These are phyloP conservation scores for Nebria brevicollis DNA, from an alignment of 2,888 invertebrate species.

Conservation along the genomic window DNA sequence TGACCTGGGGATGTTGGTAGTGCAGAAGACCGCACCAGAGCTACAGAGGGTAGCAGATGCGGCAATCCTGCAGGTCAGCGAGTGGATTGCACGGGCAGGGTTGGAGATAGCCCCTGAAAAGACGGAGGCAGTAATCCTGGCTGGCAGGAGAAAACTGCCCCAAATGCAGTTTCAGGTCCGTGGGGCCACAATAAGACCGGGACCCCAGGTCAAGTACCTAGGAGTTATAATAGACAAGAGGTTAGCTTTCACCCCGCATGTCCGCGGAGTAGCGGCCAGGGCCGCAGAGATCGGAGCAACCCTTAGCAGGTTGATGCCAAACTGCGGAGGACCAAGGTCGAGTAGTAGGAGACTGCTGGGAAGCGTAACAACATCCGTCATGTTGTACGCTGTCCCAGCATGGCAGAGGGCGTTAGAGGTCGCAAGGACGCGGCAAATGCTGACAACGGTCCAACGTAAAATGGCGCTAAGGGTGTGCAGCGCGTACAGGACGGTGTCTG, in stretches of 20 bases:
- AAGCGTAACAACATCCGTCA: not conserved
- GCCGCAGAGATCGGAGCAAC: not conserved
- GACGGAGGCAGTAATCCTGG: too few species aligned
- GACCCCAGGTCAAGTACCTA: not conserved
- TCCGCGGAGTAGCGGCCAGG: not conserved
- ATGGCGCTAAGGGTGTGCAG: slow-evolving; percentile 12
- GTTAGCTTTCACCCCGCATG: not conserved
- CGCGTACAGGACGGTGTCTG: slow-evolving; percentile 33
- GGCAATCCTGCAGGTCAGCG: too few species aligned
- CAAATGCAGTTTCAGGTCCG: not conserved
- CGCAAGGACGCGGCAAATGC: not conserved
- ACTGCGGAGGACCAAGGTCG: not conserved
- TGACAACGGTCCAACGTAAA: slow-evolving; percentile 19
- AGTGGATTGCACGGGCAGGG: too few species aligned
- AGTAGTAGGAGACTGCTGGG: slow-evolving; percentile 6
- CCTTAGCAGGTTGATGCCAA: not conserved
- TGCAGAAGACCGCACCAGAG: too few species aligned
- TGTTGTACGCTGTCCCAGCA: slow-evolving; percentile 18
- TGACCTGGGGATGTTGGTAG: too few species aligned
- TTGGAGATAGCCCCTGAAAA: too few species aligned
- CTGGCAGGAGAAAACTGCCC: too few species aligned
- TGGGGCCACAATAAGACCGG: not conserved
- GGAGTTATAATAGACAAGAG: not conserved
- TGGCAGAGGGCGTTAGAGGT: not conserved
- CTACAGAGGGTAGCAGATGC: too few species aligned